phyloP scores from a whole-genome alignment of 2,113 vertebrate species.

The Microtus ochrogaster region DNA sequence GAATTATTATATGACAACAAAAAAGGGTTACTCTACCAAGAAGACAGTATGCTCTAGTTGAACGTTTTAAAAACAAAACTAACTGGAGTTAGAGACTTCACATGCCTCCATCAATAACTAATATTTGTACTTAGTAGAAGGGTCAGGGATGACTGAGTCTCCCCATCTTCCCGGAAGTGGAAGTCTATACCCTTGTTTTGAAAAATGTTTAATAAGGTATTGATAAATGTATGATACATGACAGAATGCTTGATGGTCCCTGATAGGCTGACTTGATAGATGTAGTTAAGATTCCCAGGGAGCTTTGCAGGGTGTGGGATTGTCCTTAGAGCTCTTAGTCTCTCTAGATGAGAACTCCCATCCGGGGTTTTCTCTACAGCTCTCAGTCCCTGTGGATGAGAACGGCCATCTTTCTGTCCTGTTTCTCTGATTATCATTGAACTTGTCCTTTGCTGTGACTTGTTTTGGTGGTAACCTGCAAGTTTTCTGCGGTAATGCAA shows the following conservation, averaged over 20 bases:
- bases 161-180: not conserved
- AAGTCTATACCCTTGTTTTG: conserved; percentile 5
- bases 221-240: not conserved
- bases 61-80: not conserved
- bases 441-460: not conserved
- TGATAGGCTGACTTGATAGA: not conserved
- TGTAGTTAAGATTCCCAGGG: not conserved
- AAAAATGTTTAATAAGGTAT: not conserved
- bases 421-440: not conserved
- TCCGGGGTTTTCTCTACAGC: not conserved
- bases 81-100: too few species aligned
- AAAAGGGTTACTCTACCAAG: not conserved
- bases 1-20: not conserved
- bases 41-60: not conserved
- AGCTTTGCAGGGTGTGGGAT: not conserved
- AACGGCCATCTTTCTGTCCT: not conserved
- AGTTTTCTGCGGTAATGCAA: not conserved
- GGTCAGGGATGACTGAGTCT: not conserved
- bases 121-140: not conserved
- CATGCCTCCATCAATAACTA: not conserved
- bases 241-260: not conserved
- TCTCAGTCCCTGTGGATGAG: not conserved
- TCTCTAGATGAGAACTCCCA: not conserved
- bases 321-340: not conserved
- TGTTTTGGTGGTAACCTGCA: not conserved